Base-by-base conservation (phyloP, 1,140 invertebrate species). In the Diachasmimorpha longicaudata region DNA sequence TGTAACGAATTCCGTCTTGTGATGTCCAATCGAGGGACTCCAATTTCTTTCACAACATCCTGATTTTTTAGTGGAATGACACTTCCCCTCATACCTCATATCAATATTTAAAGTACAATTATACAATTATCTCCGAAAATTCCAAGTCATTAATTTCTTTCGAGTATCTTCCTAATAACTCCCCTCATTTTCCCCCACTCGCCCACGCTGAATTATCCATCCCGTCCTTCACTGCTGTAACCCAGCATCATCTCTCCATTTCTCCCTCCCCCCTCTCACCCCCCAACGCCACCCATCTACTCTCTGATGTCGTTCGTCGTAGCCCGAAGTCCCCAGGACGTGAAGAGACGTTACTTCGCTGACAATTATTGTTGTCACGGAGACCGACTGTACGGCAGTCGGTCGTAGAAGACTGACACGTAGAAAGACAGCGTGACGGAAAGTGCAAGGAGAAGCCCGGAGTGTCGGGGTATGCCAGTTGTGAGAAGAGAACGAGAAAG, bases 351-450 rank as follows among this genome's bases (percentile, higher is more conserved):
- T 83, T 85, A 81, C 83, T 84, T 85, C 80, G 80, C 82, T 85
- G 85, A 87, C 86, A 86, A 88, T 88, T 88, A 88, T 88, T 87
- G 85, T 87, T 86, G 86, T 85, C 84, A 85, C 83, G 81, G 81
- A 74, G 79, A 76, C 78, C 71, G 80, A 79, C 81, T 80, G 31
- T 68, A 68, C 66, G 79, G 81, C 84, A 82, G 81, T 84, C 82
- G 79, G 82, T 68, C 66, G 66, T 82, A 84, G 84, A 83, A 79
- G 81, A 84, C 80, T 82, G 84, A 83, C 81, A 83, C 79, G 82
- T 83, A 82, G 84, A 86, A 86, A 85, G 81, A 82, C 82, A 82
- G 82, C 81, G 80, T 82, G 83, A 86, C 83, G 80, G 79, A 80
- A 79, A 84, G 81, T 83, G 77, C 76, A 83, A 83, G 82, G 71